These are phyloP conservation scores for Ammospiza caudacuta DNA, from an alignment of 2,113 vertebrate genomes.

Conservation along the genomic window DNA sequence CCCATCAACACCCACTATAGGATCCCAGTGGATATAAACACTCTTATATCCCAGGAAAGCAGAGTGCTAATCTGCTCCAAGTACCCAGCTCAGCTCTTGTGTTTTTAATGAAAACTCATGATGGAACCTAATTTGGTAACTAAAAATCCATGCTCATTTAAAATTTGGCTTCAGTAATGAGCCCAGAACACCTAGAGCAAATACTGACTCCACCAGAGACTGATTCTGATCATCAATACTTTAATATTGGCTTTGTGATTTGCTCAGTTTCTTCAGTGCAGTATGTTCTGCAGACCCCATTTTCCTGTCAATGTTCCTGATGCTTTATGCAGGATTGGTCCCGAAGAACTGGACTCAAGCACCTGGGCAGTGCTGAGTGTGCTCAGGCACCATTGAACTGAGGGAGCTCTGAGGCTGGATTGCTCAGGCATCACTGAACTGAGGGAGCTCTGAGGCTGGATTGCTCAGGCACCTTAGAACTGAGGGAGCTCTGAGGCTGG, in stretches of 20 bases:
- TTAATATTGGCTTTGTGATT: neutral
- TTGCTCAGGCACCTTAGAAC: neutral
- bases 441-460: neutral
- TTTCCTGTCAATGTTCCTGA: neutral
- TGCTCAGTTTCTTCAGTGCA: neutral
- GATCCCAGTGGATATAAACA: neutral
- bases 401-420: neutral
- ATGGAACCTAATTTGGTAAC: neutral
- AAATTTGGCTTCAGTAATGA: neutral
- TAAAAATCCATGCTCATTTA: neutral
- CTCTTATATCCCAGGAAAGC: neutral
- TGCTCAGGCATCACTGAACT: neutral
- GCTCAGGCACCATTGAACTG: neutral
- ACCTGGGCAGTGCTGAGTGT: neutral
- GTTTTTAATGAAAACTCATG: neutral
- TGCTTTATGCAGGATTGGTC: neutral
- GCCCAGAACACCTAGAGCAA: neutral
- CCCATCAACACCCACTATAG: neutral
- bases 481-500: neutral
- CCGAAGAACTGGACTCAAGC: neutral
- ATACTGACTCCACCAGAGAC: neutral
- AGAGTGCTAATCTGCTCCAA: neutral
- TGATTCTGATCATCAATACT: neutral
- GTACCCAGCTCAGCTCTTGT: neutral
- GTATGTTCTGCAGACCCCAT: neutral